Evolutionary conservation across 64 coral and sea anemone species (phyloP).

Genomic region (Stichodactyla mertensii): DNA sequence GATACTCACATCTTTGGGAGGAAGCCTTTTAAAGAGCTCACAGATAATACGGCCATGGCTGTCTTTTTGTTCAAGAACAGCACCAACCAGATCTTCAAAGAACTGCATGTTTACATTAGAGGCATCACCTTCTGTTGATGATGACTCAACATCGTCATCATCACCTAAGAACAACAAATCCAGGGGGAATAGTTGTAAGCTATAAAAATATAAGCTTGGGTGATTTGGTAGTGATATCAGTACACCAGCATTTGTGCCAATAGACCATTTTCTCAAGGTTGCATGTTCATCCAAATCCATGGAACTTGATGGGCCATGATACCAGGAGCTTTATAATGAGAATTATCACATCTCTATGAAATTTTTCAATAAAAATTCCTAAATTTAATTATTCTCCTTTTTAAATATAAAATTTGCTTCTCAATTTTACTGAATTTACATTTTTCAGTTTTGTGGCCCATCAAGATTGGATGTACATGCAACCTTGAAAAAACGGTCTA

Average conservation of each 20-base stretch:
- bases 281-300: too few relatives aligned
- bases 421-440: too few relatives aligned
- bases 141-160: conserved; percentile 78
- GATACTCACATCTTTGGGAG: conserved; percentile 70
- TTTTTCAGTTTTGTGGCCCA: too few relatives aligned
- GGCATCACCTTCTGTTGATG: conserved; percentile 66
- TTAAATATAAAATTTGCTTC: too few relatives aligned
- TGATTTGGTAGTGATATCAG: neutral
- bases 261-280: too few relatives aligned
- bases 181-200: neutral
- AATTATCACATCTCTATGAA: too few relatives aligned
- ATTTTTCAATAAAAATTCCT: too few relatives aligned
- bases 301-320: too few relatives aligned
- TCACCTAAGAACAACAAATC: conserved; percentile 34
- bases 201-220: neutral
- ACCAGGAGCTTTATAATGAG: too few relatives aligned
- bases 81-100: conserved; percentile 78
- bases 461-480: too few relatives aligned
- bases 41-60: conserved; percentile 83
- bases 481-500: too few relatives aligned
- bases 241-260: neutral
- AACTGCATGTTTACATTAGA: conserved; percentile 33
- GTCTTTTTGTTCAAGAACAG: conserved; percentile 85
- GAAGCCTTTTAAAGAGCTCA: conserved; percentile 87
- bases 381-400: too few relatives aligned